These are phyloP conservation scores for Holothuria leucospilota DNA, from an alignment of 53 echinoderm and acorn worm genomes.

Conservation along the genomic window DNA sequence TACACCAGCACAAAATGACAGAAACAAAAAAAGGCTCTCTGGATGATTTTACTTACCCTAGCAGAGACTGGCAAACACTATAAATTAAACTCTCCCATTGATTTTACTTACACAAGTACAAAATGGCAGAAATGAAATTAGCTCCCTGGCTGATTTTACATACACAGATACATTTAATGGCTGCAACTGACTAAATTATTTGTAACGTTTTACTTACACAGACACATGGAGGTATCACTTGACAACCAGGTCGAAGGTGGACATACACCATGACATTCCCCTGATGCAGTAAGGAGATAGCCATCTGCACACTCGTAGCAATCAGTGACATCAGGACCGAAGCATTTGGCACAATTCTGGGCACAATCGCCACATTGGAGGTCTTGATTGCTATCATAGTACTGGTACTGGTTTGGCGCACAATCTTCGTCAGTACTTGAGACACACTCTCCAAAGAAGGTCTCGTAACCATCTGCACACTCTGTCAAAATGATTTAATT, in stretches of 20 bases:
- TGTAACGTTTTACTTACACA: conserved; percentile 24
- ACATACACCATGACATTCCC: conserved; percentile 57
- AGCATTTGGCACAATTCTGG: conserved; percentile 53
- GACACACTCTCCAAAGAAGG: conserved; percentile 83
- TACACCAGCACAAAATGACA: too few relatives aligned
- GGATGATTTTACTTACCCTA: too few relatives aligned
- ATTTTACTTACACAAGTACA: too few relatives aligned
- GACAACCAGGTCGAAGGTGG: background rate
- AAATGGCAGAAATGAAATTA: too few relatives aligned
- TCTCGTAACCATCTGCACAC: conserved; percentile 53
- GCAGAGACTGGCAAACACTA: too few relatives aligned
- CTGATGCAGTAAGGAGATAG: conserved; percentile 38
- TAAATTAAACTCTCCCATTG: too few relatives aligned
- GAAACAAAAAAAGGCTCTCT: too few relatives aligned
- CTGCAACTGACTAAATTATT: background rate
- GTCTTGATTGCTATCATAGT: background rate
- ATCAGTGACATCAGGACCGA: conserved; percentile 60
- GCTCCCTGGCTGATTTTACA: too few relatives aligned
- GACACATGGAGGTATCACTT: conserved; percentile 6
- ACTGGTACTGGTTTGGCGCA: conserved; percentile 19
- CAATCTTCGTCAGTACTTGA: conserved; percentile 40
- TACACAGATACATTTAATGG: background rate
- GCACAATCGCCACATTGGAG: conserved; percentile 58
- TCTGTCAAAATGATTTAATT: conserved; percentile 17
- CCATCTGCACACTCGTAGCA: conserved; percentile 61